Evolutionary conservation across 2,797 vertebrate species (phyloP), one percentile per base, ranked within the genome.

Genomic region (Spondyliosoma cantharus): DNA sequence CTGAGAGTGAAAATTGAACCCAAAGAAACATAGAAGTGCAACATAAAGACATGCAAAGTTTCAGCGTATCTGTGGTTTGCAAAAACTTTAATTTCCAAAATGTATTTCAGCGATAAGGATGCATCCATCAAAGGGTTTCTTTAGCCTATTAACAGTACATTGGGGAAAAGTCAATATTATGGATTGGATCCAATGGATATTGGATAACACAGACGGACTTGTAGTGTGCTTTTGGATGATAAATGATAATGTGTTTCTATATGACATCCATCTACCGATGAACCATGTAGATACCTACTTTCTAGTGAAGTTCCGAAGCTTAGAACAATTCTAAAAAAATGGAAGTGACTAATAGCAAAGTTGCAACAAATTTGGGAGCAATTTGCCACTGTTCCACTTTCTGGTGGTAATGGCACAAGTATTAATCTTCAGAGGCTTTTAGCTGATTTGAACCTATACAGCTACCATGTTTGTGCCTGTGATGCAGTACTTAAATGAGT

Each of bases 241-340:
- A 54, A 74, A 75, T 48, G 16, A 46, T 8, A 0, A 42, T 56
- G 22, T 72, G 27, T 56, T 50, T 64, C 53, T 74, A 70, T 42
- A 24, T 45, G 29, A 70, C 59, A n/a, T 20, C 29, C 20, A 50
- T 68, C 16, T 70, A 8, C 17, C 1, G 12, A 24, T 24, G 37
- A 58, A 52, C 27, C 16, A 25, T 48, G 17, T 19, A 29, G 22
- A 65, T 54, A 1, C 16, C 20, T 19, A 54, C 46, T 72, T 25
- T 11, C n/a, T 9, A 1, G 6, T 22, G 16, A 0, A 5, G 5
- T 56, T 62, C 1, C 3, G 17, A n/a, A 53, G 32, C 32, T 37
- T 37, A 29, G 5, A 22, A 0, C 6, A 14, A 24, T 49, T 14
- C 15, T 37, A 14, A 32, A 53, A 57, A 32, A 29, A 37, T 37